Conservation (phyloP, 1,140 invertebrate genomes). For the Apis florea region DNA sequence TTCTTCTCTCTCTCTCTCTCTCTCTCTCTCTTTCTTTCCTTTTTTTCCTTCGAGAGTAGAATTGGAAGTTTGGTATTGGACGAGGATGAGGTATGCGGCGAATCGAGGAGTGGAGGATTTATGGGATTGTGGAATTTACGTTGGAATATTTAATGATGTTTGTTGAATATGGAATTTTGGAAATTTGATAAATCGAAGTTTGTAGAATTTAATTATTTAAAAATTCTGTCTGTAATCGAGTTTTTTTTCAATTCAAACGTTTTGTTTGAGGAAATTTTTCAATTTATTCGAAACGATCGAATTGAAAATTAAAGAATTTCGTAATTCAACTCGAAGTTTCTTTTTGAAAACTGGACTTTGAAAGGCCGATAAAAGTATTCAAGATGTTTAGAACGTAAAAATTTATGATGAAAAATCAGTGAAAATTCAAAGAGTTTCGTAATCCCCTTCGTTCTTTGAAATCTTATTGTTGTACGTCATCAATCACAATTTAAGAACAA, state of each 20-base stretch:
- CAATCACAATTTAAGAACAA: slow-evolving; percentile 36
- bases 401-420: not conserved
- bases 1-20: not conserved
- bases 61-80: not conserved
- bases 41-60: not conserved
- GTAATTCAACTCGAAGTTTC: not conserved
- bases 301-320: not conserved
- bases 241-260: too few relatives aligned
- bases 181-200: too few relatives aligned
- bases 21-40: not conserved
- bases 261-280: too few relatives aligned
- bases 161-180: not conserved
- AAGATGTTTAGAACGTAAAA: not conserved
- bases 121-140: not conserved
- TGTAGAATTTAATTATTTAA: not conserved
- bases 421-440: not conserved
- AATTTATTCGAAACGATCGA: too few relatives aligned
- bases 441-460: slow-evolving; percentile 13
- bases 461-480: slow-evolving; percentile 26
- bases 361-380: too few relatives aligned
- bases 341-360: too few relatives aligned
- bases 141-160: not conserved
- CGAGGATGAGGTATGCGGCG: not conserved
- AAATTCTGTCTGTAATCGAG: too few relatives aligned
- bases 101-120: not conserved